phyloP scores from a whole-genome alignment of 2,797 vertebrate species.

The Sitta carolinensis region DNA sequence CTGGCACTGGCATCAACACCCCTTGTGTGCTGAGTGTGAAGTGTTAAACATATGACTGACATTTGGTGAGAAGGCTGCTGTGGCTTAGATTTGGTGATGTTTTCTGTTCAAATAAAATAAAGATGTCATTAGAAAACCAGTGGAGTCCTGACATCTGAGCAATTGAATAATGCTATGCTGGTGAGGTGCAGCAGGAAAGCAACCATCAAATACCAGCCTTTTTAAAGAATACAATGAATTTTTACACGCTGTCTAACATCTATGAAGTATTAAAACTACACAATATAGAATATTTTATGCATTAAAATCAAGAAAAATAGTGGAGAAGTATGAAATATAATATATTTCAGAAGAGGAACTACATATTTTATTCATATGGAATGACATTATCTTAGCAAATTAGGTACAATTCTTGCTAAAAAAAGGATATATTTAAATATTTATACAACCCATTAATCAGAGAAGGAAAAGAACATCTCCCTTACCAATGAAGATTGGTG shows the following conservation, averaged over 20 bases:
- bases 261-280: neutral
- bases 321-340: neutral
- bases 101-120: conserved; percentile 2
- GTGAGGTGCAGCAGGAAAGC: neutral
- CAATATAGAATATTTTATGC: neutral
- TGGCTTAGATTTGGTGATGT: neutral
- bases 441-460: neutral
- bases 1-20: neutral
- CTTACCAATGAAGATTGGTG: neutral
- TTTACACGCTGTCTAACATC: neutral
- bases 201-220: neutral
- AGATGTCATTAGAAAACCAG: neutral
- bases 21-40: neutral
- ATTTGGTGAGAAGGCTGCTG: conserved; percentile 1
- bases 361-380: neutral
- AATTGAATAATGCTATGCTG: neutral
- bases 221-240: neutral
- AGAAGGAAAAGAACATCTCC: neutral
- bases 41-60: neutral
- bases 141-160: neutral
- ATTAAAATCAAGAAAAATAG: neutral
- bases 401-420: neutral
- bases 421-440: conserved; percentile 7
- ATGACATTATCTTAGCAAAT: neutral
- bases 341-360: neutral